Conservation (phyloP, 2,888 invertebrate genomes). For the Molorchus minor region DNA sequence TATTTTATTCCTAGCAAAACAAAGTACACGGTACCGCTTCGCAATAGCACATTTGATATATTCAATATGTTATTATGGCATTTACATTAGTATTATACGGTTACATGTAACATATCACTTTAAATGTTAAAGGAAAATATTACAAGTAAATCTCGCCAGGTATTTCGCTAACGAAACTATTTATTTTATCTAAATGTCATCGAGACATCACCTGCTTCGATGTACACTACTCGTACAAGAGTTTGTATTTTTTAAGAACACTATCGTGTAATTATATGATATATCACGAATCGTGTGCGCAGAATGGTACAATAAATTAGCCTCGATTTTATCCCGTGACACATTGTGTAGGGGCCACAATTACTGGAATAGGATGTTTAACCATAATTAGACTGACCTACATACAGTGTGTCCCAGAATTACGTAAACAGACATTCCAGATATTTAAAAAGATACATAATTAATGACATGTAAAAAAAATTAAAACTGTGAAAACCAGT, state of each 20-base stretch:
- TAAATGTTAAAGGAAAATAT: slow-evolving; percentile 32
- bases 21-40: slow-evolving; percentile 34
- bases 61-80: slow-evolving; percentile 31
- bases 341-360: slow-evolving; percentile 16
- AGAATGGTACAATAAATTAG: slow-evolving; percentile 23
- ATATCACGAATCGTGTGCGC: slow-evolving; percentile 21
- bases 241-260: slow-evolving; percentile 14
- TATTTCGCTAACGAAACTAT: slow-evolving; percentile 30
- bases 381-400: not conserved
- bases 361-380: slow-evolving; percentile 6
- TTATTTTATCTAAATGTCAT: slow-evolving; percentile 42
- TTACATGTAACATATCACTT: slow-evolving; percentile 29
- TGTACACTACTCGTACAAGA: slow-evolving; percentile 23
- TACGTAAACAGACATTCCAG: too few species aligned
- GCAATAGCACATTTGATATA: slow-evolving; percentile 30
- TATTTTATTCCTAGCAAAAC: slow-evolving; percentile 33
- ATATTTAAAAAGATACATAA: too few species aligned
- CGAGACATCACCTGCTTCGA: slow-evolving; percentile 32
- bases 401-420: too few species aligned
- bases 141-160: slow-evolving; percentile 28
- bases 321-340: slow-evolving; percentile 22
- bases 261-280: slow-evolving; percentile 19
- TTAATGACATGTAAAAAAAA: too few species aligned
- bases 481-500: too few species aligned
- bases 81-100: slow-evolving; percentile 35